phyloP scores from a whole-genome alignment of 2,797 vertebrate species.

The Cuniculus paca region DNA sequence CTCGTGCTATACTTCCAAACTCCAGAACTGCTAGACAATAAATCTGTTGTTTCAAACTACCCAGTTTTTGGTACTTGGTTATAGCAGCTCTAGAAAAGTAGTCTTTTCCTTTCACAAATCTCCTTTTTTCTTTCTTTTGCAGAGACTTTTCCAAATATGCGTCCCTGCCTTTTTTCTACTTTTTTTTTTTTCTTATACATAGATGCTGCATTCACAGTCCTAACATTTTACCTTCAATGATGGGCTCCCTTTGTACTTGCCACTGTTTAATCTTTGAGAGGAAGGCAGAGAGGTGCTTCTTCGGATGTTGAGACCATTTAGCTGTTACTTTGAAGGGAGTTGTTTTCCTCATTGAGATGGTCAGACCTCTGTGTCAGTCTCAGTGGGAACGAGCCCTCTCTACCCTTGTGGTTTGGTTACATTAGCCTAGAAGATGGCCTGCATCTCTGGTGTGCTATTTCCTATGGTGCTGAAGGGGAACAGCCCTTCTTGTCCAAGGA shows the following conservation, averaged over 20 bases:
- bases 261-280: neutral
- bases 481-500: neutral
- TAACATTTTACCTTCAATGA: neutral
- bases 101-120: neutral
- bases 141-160: neutral
- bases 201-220: neutral
- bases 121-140: neutral
- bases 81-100: neutral
- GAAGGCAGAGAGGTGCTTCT: neutral
- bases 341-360: neutral
- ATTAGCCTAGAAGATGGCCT: neutral
- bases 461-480: neutral
- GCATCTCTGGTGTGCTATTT: accelerated
- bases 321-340: neutral
- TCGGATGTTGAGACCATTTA: neutral
- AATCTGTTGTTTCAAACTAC: neutral
- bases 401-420: neutral
- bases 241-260: neutral
- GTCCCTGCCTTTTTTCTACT: neutral
- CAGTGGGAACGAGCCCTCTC: neutral
- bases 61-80: neutral
- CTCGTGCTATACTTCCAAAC: neutral
- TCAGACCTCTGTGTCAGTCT: neutral
- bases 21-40: neutral
- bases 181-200: neutral